Conservation (phyloP, 2,797 vertebrate species). For the Melopsittacus undulatus region DNA sequence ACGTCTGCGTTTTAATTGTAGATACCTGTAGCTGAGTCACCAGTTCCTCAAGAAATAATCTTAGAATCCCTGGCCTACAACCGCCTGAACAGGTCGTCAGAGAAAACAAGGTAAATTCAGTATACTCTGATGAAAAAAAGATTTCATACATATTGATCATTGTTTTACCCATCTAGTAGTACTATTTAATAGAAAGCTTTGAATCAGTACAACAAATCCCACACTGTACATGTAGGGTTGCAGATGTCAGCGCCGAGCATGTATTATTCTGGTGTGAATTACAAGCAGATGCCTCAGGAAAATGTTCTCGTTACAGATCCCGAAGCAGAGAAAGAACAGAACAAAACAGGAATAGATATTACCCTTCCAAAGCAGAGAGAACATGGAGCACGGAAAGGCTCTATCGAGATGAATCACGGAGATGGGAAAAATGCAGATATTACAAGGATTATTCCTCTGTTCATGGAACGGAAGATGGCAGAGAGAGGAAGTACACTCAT, state of each 20-base stretch:
- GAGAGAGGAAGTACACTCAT: slow-evolving; percentile 71
- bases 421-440: slow-evolving; percentile 76
- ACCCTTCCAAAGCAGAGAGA: slow-evolving; percentile 63
- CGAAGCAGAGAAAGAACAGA: slow-evolving; percentile 70
- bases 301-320: slow-evolving; percentile 65
- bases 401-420: slow-evolving; percentile 73
- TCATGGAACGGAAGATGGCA: slow-evolving; percentile 67
- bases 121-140: too few relatives aligned
- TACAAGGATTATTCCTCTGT: slow-evolving; percentile 68
- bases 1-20: slow-evolving; percentile 32
- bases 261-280: too few relatives aligned
- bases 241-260: too few relatives aligned
- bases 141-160: too few relatives aligned
- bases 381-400: neutral
- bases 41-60: neutral
- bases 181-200: too few relatives aligned
- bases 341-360: slow-evolving; percentile 66
- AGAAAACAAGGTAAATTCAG: too few relatives aligned
- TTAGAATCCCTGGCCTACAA: too few relatives aligned
- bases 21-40: slow-evolving; percentile 63
- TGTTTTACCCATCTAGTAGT: too few relatives aligned
- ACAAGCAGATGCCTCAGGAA: too few relatives aligned
- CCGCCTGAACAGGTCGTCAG: too few relatives aligned
- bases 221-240: too few relatives aligned
- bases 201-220: too few relatives aligned